Percentiles rank a stretch among this genome's conserved stretches.
Evolutionary conservation across 2,888 invertebrate species (phyloP).

Genomic region (Kryphioiulus occultus): DNA sequence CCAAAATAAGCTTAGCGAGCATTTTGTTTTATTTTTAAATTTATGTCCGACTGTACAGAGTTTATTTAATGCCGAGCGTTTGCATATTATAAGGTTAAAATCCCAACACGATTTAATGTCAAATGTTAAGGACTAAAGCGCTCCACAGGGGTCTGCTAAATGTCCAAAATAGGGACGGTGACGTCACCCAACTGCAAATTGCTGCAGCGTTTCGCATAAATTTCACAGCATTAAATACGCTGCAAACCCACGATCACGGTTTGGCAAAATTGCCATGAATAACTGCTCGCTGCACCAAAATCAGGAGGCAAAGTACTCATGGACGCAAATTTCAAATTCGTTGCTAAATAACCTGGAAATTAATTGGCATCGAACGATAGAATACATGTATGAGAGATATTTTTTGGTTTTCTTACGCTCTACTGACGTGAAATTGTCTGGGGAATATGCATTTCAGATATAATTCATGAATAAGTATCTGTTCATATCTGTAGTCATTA

Average conservation of each 20-base stretch:
- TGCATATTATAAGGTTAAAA: background rate
- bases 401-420: too few relatives aligned
- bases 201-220: background rate
- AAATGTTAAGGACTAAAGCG: constrained; percentile 23
- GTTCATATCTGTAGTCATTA: too few relatives aligned
- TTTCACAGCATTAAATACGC: background rate
- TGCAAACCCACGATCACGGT: background rate
- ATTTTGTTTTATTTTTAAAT: background rate
- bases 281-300: background rate
- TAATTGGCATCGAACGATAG: too few relatives aligned
- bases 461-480: too few relatives aligned
- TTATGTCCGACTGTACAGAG: background rate
- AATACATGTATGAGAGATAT: too few relatives aligned
- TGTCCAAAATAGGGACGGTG: background rate
- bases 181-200: background rate
- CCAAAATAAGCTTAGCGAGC: background rate
- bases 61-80: background rate
- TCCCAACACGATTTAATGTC: background rate
- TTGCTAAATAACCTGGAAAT: too few relatives aligned
- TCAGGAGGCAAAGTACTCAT: too few relatives aligned
- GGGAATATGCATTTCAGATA: too few relatives aligned
- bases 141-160: background rate
- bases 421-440: too few relatives aligned
- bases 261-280: background rate
- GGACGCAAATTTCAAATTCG: too few relatives aligned